Conservation (phyloP, 2,888 invertebrate genomes). For the Aphodius sticticus region DNA sequence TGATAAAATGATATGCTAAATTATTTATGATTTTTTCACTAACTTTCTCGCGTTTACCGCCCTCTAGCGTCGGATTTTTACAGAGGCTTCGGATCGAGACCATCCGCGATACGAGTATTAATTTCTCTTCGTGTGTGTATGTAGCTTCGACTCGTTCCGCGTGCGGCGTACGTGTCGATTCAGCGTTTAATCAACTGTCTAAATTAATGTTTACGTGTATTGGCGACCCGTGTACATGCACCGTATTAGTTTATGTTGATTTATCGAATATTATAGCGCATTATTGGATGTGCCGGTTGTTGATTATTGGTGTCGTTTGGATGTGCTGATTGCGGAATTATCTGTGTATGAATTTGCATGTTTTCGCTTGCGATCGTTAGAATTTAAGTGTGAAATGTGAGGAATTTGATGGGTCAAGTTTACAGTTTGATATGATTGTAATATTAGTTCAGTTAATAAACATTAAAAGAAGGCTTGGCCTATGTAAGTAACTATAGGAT, state of each 20-base stretch:
- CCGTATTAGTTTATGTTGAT: conserved; percentile 10
- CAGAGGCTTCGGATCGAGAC: neutral
- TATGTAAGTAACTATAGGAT: no score
- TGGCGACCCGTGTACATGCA: neutral
- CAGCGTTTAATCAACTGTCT: conserved; percentile 21
- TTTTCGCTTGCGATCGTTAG: neutral
- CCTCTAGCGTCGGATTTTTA: conserved; percentile 18
- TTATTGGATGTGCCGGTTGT: neutral
- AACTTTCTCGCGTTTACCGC: conserved; percentile 51
- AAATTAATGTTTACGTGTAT: conserved; percentile 21
- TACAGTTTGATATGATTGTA: no score
- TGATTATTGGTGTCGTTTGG: neutral
- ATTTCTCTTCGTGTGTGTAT: conserved; percentile 5
- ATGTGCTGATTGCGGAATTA: neutral
- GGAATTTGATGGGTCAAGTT: neutral
- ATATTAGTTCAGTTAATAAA: no score
- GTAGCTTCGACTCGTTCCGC: neutral
- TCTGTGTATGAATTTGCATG: neutral
- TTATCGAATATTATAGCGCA: conserved; percentile 4
- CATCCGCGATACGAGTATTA: conserved; percentile 1
- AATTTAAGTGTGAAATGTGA: neutral
- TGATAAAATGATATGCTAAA: conserved; percentile 61
- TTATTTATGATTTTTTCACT: conserved; percentile 62
- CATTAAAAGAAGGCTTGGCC: no score
- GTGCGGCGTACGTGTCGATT: conserved; percentile 11